A percentile compares a stretch with the other conserved stretches of the same genome.
phyloP scores from a whole-genome alignment of 2,888 invertebrate species.

The Cyaniris semiargus region DNA sequence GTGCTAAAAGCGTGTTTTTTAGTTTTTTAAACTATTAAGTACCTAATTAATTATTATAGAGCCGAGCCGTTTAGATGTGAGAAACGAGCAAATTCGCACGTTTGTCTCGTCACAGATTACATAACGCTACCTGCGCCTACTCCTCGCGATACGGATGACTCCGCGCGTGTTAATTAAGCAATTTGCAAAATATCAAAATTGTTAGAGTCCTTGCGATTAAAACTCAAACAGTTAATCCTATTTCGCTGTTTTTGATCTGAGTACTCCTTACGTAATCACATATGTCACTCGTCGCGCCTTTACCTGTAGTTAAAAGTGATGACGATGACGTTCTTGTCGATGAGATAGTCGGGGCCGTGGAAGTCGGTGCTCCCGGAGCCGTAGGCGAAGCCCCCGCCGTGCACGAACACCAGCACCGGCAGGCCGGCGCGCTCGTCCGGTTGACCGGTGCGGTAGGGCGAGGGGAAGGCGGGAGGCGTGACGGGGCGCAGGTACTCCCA shows the following conservation, averaged over 20 bases:
- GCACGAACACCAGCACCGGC: slow-evolving; percentile 68
- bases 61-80: slow-evolving; percentile 5
- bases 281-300: slow-evolving; percentile 21
- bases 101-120: not conserved
- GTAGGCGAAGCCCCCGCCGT: slow-evolving; percentile 70
- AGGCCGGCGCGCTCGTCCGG: slow-evolving; percentile 45
- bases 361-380: slow-evolving; percentile 68
- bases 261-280: not conserved
- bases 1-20: too few species aligned
- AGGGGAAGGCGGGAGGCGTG: slow-evolving; percentile 40
- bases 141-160: not conserved
- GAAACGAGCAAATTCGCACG: not conserved
- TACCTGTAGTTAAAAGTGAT: slow-evolving; percentile 75
- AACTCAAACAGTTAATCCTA: not conserved
- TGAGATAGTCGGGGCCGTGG: slow-evolving; percentile 66
- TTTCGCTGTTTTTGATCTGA: not conserved
- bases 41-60: too few species aligned
- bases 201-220: not conserved
- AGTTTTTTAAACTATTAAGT: too few species aligned
- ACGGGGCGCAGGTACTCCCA: slow-evolving; percentile 47
- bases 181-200: not conserved
- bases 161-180: not conserved
- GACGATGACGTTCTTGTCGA: slow-evolving; percentile 61
- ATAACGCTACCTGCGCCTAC: slow-evolving; percentile 4
- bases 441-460: slow-evolving; percentile 43